These are phyloP conservation scores for Zapus hudsonius DNA, from an alignment of 2,113 vertebrate species.

Conservation along the genomic window DNA sequence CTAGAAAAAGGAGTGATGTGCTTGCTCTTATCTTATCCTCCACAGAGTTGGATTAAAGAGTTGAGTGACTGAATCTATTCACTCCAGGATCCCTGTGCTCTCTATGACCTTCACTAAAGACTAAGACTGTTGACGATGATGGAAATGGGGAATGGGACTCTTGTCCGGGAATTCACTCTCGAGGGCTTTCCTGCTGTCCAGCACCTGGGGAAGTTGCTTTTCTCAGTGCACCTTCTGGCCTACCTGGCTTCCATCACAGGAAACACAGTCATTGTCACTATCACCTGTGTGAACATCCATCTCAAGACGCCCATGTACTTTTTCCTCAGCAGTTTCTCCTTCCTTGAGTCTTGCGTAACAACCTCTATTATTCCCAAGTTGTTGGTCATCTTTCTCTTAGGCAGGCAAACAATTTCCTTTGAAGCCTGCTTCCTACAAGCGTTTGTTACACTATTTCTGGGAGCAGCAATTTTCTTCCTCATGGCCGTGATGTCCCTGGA, in stretches of 20 bases:
- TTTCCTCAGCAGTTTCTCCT: slow-evolving; percentile 42
- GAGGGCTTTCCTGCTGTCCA: slow-evolving; percentile 16
- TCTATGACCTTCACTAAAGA: not conserved
- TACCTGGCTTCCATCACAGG: not conserved
- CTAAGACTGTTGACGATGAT: not conserved
- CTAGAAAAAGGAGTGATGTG: not conserved
- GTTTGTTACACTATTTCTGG: slow-evolving; percentile 15
- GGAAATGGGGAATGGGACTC: not conserved
- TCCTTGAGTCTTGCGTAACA: not conserved
- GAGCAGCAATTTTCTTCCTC: not conserved
- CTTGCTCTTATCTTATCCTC: no score
- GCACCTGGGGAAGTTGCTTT: not conserved
- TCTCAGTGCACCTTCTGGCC: not conserved
- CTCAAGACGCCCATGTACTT: slow-evolving; percentile 44
- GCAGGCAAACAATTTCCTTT: not conserved
- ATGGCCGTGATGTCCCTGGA: slow-evolving; percentile 34
- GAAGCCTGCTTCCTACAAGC: not conserved
- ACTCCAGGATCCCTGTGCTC: not conserved
- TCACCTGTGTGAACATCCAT: not conserved
- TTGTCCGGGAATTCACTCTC: slow-evolving; percentile 5
- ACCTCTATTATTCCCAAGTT: slow-evolving; percentile 36
- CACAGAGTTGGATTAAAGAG: no score
- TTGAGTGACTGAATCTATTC: no score
- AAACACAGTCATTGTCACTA: not conserved
- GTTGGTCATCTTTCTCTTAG: slow-evolving; percentile 7